Percentiles rank a stretch among this genome's conserved stretches.
Evolutionary conservation across 1,140 invertebrate genomes (phyloP).

Genomic region (Drosophila eugracilis): DNA sequence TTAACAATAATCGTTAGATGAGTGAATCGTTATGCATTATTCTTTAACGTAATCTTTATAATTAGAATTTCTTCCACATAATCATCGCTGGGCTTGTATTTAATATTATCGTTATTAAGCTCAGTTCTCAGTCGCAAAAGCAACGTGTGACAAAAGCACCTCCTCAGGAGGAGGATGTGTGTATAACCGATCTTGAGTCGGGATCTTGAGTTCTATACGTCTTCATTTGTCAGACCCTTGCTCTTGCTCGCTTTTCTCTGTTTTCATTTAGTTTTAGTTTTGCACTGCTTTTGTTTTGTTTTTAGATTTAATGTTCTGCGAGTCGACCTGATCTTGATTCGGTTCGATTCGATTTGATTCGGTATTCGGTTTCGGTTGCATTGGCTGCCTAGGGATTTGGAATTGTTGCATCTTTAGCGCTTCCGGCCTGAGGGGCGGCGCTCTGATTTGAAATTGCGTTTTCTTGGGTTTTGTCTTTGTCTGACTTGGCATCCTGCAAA

Average conservation of each 20-base stretch:
- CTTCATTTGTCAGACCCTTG: constrained; percentile 27
- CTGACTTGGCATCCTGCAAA: constrained; percentile 82
- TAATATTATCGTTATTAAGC: constrained; percentile 43
- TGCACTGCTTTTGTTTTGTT: not conserved
- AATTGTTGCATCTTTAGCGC: constrained; percentile 66
- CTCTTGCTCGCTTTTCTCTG: constrained; percentile 32
- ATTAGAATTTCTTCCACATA: not conserved
- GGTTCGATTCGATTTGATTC: constrained; percentile 35
- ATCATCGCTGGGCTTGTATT: constrained; percentile 9
- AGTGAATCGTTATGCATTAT: constrained; percentile 14
- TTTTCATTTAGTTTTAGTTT: not conserved
- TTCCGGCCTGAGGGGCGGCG: constrained; percentile 64
- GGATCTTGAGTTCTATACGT: constrained; percentile 1
- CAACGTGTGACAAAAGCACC: constrained; percentile 24
- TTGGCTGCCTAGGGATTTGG: constrained; percentile 51
- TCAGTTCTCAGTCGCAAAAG: constrained; percentile 63
- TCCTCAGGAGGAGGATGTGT: not conserved
- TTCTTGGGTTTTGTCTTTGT: constrained; percentile 77
- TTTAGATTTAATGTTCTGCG: constrained; percentile 6
- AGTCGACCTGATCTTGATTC: constrained; percentile 31
- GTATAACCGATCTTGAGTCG: not conserved
- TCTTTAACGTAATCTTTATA: not conserved
- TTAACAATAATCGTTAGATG: constrained; percentile 36
- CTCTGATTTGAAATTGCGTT: constrained; percentile 74
- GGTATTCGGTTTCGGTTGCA: constrained; percentile 40